Base-by-base conservation (phyloP, 2,888 invertebrate species). In the Onchidella celtica region DNA sequence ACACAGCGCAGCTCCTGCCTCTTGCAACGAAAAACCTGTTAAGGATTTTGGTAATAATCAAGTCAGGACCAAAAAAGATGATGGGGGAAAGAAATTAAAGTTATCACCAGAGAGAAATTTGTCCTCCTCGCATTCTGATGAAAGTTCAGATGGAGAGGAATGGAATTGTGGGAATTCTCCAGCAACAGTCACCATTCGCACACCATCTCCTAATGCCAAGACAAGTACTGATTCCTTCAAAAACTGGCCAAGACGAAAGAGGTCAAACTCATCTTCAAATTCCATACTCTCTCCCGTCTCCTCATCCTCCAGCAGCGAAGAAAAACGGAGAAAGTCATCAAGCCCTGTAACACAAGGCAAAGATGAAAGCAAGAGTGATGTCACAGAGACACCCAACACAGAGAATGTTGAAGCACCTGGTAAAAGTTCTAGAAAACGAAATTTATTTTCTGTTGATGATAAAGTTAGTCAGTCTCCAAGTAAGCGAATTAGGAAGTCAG, bases 201-300 rank as follows among this genome's bases (percentile, higher is more conserved):
- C 87, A 17, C 86, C 87, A 38, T 85, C 88, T 24, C 85, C 89
- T 17, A 68, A 73, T 24, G 73, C 76, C 29, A 86, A 85, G 14
- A 86, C 80, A 74, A 89, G 88, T 38, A 87, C 88, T 17, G 88
- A 86, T 32, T 87, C 88, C 24, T 76, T 88, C 36, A 83, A 86
- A 36, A 89, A 89, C 47, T 34, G 76, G 3, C 61, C 68, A 27
- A 69, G 81, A 66, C 47, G 86, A 24, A 61, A 79, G 27, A 21
- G 36, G 32, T 55, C 29, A 34, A 70, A 40, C 3, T 68, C 77
- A 24, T n/a, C 70, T 0, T 74, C 74, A 4, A 65, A 65, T 3
- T 61, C 69, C 14, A n/a, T 34, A 9, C 47, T 73, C 9, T 66
- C 66, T 24, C 47, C 77, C 3, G 57, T 32, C 14, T 66, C 68